phyloP scores from a whole-genome alignment of 2,797 vertebrate species.

The Tolypeutes matacus region DNA sequence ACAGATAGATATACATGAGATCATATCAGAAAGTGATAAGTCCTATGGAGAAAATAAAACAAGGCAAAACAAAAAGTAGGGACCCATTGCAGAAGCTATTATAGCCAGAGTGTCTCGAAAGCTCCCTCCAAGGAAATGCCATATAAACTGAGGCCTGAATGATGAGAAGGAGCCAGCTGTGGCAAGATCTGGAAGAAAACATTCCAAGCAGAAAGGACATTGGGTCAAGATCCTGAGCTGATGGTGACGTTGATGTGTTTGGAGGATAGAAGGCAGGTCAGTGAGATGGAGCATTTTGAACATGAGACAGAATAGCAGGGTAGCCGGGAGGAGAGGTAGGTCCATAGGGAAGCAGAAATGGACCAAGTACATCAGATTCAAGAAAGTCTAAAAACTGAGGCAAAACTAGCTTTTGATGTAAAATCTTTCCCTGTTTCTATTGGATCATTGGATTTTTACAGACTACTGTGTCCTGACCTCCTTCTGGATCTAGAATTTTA shows the following conservation, averaged over 20 bases:
- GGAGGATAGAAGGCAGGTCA: neutral
- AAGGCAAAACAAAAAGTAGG: neutral
- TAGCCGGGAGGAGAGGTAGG: neutral
- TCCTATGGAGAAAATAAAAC: neutral
- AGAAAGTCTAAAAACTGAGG: neutral
- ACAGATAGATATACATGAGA: neutral
- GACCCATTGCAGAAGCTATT: neutral
- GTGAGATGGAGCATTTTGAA: neutral
- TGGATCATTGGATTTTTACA: neutral
- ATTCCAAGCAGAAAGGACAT: neutral
- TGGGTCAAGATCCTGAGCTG: neutral
- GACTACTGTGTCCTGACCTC: neutral
- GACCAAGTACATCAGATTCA: neutral
- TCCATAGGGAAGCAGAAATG: neutral
- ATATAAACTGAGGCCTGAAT: neutral
- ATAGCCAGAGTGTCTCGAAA: neutral
- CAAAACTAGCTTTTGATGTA: neutral
- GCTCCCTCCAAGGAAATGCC: too few species aligned
- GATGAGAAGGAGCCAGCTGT: neutral
- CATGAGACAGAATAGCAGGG: neutral
- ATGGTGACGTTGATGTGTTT: neutral
- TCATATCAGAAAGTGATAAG: neutral
- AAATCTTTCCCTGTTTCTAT: neutral
- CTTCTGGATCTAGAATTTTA: neutral
- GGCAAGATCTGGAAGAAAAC: conserved; percentile 1